Conservation (phyloP, 2,113 vertebrate genomes). For the Tragelaphus buxtoni region DNA sequence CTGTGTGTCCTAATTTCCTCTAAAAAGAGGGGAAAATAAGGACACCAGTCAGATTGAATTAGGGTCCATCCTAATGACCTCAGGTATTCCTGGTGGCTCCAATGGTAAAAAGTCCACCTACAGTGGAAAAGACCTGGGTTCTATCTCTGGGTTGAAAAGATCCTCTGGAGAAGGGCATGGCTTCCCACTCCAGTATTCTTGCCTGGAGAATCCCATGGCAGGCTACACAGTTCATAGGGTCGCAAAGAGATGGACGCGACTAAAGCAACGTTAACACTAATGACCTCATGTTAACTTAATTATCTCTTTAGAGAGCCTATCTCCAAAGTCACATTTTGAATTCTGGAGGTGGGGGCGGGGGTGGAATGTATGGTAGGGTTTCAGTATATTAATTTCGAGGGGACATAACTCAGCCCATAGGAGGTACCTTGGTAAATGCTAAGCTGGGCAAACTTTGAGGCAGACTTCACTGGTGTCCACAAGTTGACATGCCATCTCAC, state of each 20-base stretch:
- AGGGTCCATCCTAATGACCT: neutral
- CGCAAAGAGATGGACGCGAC: neutral
- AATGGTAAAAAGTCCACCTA: neutral
- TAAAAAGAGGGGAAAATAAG: neutral
- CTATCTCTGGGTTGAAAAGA: neutral
- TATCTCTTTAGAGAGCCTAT: neutral
- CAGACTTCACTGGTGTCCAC: neutral
- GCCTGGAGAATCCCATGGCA: neutral
- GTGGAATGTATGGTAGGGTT: neutral
- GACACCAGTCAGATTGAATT: neutral
- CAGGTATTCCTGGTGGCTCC: neutral
- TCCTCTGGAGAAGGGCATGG: neutral
- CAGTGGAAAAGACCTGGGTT: neutral
- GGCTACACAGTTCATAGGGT: neutral
- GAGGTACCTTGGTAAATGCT: neutral
- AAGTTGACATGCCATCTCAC: neutral
- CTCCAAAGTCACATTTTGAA: neutral
- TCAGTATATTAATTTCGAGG: neutral
- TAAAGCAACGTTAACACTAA: neutral
- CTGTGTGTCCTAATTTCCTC: neutral
- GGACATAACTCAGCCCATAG: neutral
- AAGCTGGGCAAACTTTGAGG: neutral
- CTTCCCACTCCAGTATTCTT: neutral
- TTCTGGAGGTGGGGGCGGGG: rapidly evolving
- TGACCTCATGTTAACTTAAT: neutral